Percentiles rank a stretch among this genome's conserved stretches.
Conservation (phyloP, 2,797 vertebrate species). For the Pangasius krempfi region DNA sequence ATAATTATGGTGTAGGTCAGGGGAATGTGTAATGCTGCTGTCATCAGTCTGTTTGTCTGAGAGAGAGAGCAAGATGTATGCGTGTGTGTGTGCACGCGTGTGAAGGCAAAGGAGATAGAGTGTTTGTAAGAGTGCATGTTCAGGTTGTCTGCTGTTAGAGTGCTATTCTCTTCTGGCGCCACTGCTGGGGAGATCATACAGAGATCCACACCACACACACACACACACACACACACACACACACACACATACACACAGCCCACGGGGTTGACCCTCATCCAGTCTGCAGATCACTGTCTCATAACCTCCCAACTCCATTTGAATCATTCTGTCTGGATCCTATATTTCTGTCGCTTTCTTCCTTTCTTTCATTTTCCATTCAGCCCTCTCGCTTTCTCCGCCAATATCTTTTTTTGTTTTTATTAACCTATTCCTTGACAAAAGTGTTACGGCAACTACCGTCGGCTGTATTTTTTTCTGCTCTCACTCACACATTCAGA, state of each 20-base stretch:
- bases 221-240: conserved; percentile 72
- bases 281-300: conserved; percentile 62
- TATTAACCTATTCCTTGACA: background rate
- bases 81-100: conserved; percentile 55
- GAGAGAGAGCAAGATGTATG: conserved; percentile 1
- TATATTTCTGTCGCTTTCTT: conserved; percentile 60
- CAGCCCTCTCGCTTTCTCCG: conserved; percentile 46
- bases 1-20: conserved; percentile 46
- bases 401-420: background rate
- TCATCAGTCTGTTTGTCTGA: conserved; percentile 44
- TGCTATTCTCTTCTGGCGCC: conserved; percentile 82
- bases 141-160: conserved; percentile 70
- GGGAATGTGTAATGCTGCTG: conserved; percentile 40
- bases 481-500: background rate
- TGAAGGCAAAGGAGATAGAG: conserved; percentile 1
- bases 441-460: background rate
- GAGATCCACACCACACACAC: conserved; percentile 63
- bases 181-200: conserved; percentile 76
- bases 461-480: background rate
- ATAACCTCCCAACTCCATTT: conserved; percentile 61
- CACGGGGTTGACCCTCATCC: conserved; percentile 51
- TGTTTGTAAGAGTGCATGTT: conserved; percentile 61
- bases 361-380: conserved; percentile 63
- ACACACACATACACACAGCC: conserved; percentile 73
- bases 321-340: conserved; percentile 62